Evolutionary conservation across 2,797 vertebrate species (phyloP), one percentile per base, ranked within the genome.

Genomic region (Hyperoplus immaculatus): DNA sequence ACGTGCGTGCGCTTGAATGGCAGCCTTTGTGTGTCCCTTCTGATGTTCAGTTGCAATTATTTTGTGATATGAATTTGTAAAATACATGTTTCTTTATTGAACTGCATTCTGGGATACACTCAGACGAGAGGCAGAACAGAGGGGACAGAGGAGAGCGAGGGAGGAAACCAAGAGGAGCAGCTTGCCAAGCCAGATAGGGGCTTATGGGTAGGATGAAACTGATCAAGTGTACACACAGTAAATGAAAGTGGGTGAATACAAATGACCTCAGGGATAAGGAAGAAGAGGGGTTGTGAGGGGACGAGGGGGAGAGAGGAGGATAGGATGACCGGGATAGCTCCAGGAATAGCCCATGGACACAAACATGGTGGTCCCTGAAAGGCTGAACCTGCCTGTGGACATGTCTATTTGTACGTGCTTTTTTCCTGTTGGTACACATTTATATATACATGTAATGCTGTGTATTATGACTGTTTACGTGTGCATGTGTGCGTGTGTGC

Each of bases 191-290:
- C 11, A 77, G 78, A 85, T 76, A 78, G 80, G 64, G 75, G 86
- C 86, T 80, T 90, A 87, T 81, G 8, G 80, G 69, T 78, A 80
- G 83, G 70, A 71, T 89, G 82, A 77, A 87, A 85, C 82, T 66
- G 84, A 89, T 70, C 67, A 75, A 39, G 75, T 77, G 78, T 89
- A 88, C n/a, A 92, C 87, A 89, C 87, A 88, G 83, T 87, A 92
- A 92, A 94, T 87, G 86, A 86, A 88, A 88, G 89, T 84, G 74
- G 78, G 90, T 91, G 91, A 92, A 92, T 93, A 93, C 82, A 91
- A 92, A 93, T 90, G 88, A 88, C 89, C 85, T 80, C 9, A 15
- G 86, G 88, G 86, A 89, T 77, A 57, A 77, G 61, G 63, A 76
- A 81, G 57, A 68, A 81, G 57, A 68, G 78, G 61, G 72, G 79